Base-by-base conservation (phyloP, 2,797 vertebrate species). In the Pelochelys cantorii region DNA sequence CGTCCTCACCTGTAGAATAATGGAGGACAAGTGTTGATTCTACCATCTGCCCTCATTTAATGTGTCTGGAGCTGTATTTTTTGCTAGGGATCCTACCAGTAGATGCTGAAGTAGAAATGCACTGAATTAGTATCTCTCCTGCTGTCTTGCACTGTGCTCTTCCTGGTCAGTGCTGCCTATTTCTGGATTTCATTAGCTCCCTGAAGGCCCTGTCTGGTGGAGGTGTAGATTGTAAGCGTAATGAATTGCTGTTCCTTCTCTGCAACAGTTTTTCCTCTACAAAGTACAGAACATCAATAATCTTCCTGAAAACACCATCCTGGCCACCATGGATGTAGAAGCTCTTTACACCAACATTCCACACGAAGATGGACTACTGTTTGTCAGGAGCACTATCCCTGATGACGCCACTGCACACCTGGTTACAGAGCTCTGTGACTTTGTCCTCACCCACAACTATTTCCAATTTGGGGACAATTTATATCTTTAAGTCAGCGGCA, bases 201-300 rank as follows among this genome's bases (percentile, higher is more conserved):
- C 79, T 62, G 88, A 81, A 79, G 83, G 87, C 92, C 68, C 31
- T 11, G 89, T 90, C 75, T 93, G 84, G 11, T 82, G 53, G 20
- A 87, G 31, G 52, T 65, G 23, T 86, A 92, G 65, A 86, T 95
- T 81, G 75, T 79, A 92, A 85, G 55, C 3, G 2, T n/a, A 4
- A 87, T 93, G 88, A 93, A 17, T n/a, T 3, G 14, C 60, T n/a
- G 31, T 65, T n/a, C 62, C 15, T 95, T 95, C 37, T 79, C 23
- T 90, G 86, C 88, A 90, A 89, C 71, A 92, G 79, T 1, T 92
- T 94, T 95, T 95, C 92, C 90, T 88, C 53, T 78, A 27, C 91
- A 77, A 90, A 5, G 42, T 42, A 42, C 42, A 42, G 42, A 42
- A 42, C 42, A 42, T 42, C 42, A 42, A 6, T 42, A 42, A 42